phyloP scores from a whole-genome alignment of 2,113 vertebrate species.

The Dasyornis broadbenti region DNA sequence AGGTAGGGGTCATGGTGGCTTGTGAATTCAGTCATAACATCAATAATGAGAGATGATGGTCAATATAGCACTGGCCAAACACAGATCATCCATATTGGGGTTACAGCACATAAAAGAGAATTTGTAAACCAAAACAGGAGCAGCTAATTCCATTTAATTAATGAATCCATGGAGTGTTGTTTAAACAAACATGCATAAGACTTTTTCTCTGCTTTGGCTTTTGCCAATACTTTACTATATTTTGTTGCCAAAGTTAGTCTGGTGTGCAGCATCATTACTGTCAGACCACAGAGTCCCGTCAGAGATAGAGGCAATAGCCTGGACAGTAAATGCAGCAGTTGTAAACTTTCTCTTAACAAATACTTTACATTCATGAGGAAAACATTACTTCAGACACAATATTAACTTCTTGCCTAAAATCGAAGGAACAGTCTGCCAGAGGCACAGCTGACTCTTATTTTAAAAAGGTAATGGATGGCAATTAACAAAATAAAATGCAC shows the following conservation, averaged over 20 bases:
- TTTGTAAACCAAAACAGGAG: not conserved
- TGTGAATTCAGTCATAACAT: not conserved
- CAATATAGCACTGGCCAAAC: not conserved
- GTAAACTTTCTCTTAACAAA: not conserved
- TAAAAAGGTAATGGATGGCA: not conserved
- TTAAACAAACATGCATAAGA: not conserved
- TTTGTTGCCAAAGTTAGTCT: not conserved
- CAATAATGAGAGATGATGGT: not conserved
- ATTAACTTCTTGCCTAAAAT: not conserved
- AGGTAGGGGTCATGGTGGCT: not conserved
- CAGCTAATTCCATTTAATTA: not conserved
- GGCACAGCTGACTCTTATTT: not conserved
- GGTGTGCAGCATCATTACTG: not conserved
- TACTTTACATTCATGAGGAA: not conserved
- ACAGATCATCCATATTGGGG: not conserved
- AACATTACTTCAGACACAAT: not conserved
- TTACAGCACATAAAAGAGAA: not conserved
- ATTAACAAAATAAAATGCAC: not conserved
- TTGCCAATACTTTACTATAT: not conserved
- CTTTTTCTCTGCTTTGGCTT: not conserved
- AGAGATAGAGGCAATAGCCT: not conserved
- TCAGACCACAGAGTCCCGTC: not conserved
- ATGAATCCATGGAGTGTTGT: not conserved
- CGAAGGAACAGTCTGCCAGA: not conserved
- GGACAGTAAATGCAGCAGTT: not conserved